Evolutionary conservation across 2,888 invertebrate genomes (phyloP).

Genomic region (Dolomedes plantarius): DNA sequence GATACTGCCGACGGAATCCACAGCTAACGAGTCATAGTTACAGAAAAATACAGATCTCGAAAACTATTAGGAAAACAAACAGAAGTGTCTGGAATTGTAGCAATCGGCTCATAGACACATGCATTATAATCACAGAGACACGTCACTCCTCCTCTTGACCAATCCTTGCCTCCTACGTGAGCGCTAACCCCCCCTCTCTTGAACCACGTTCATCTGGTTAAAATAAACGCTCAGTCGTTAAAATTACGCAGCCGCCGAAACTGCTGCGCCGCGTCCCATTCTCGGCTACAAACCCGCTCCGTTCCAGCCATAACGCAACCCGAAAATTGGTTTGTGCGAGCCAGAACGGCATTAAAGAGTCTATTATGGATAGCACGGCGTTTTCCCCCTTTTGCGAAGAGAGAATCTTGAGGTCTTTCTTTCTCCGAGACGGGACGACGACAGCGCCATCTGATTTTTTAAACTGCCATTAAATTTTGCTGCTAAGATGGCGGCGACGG

Average conservation of each 20-base stretch:
- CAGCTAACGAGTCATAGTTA: too few species aligned
- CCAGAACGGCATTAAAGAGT: slow-evolving; percentile 12
- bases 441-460: slow-evolving; percentile 68
- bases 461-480: slow-evolving; percentile 45
- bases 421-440: slow-evolving; percentile 29
- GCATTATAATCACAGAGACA: background rate
- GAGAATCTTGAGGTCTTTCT: slow-evolving; percentile 24
- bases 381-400: slow-evolving; percentile 4
- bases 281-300: background rate
- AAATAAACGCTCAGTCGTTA: slow-evolving; percentile 17
- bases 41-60: too few species aligned
- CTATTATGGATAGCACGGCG: slow-evolving; percentile 11
- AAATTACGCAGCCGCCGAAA: slow-evolving; percentile 12
- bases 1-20: too few species aligned
- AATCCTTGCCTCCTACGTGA: background rate
- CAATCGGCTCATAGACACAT: background rate
- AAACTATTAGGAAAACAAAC: too few species aligned
- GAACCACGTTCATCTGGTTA: slow-evolving; percentile 1
- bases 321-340: slow-evolving; percentile 54
- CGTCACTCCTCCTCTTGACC: slow-evolving; percentile 12
- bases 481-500: background rate
- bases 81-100: too few species aligned
- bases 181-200: background rate
- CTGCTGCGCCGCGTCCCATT: background rate
- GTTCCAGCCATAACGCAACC: slow-evolving; percentile 37